Evolutionary conservation across 1,140 invertebrate species (phyloP).

Genomic region (Caenorhabditis inopinata): DNA sequence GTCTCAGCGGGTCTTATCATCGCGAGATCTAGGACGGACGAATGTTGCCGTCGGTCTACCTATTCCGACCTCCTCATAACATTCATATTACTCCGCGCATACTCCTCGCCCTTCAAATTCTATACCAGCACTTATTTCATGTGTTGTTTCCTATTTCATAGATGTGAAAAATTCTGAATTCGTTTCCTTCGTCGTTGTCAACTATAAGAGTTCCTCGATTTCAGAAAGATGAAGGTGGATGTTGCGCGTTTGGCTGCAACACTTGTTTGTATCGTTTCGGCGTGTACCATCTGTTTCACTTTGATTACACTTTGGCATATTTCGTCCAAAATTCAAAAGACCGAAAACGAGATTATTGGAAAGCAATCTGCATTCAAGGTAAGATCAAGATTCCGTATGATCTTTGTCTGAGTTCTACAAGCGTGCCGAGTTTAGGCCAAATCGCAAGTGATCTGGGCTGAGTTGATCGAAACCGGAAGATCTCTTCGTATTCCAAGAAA

Average conservation of each 20-base stretch:
- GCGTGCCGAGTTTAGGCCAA: background rate
- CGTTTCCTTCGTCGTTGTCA: too few species aligned
- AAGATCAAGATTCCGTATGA: too few species aligned
- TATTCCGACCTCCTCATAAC: background rate
- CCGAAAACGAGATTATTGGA: background rate
- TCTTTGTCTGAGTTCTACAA: background rate
- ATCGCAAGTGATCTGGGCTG: constrained; percentile 38
- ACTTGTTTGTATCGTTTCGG: background rate
- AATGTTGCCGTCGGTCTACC: too few species aligned
- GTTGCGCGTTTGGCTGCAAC: background rate
- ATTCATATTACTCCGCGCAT: background rate
- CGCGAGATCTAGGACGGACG: background rate
- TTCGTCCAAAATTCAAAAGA: constrained; percentile 16
- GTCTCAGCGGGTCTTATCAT: background rate
- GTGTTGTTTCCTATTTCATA: too few species aligned
- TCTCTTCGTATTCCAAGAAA: constrained; percentile 35
- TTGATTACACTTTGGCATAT: background rate
- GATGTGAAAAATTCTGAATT: too few species aligned
- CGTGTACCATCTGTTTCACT: background rate
- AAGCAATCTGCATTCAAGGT: constrained; percentile 4
- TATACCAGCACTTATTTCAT: too few species aligned
- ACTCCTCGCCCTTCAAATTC: too few species aligned
- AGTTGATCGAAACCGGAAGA: constrained; percentile 1
- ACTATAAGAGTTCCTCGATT: background rate
- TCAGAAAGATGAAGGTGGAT: background rate